A percentile compares a stretch with the other conserved stretches of the same genome.
Evolutionary conservation across 2,888 invertebrate genomes (phyloP).

Genomic region (Diplolepis rosae): DNA sequence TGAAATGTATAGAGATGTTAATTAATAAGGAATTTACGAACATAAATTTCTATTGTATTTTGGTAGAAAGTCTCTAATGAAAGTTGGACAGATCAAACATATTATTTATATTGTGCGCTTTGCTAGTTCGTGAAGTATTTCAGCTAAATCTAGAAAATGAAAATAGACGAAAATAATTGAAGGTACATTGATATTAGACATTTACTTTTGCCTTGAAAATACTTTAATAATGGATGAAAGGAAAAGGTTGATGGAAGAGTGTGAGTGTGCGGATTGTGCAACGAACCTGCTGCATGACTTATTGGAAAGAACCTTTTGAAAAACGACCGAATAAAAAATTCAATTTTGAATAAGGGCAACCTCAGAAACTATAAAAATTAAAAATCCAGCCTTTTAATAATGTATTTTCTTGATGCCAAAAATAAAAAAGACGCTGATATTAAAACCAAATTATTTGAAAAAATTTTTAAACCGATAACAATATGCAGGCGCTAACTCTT

Average conservation of each 20-base stretch:
- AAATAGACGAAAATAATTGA: neutral
- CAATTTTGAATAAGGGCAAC: neutral
- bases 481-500: neutral
- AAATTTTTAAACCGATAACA: neutral
- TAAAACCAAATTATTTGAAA: constrained; percentile 6
- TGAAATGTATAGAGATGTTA: neutral
- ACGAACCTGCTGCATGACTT: constrained; percentile 32
- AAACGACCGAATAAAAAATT: neutral
- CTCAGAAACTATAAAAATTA: constrained; percentile 10
- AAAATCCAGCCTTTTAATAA: constrained; percentile 40
- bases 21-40: neutral
- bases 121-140: constrained; percentile 1
- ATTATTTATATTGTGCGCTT: no score
- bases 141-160: neutral
- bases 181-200: neutral
- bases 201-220: constrained; percentile 2
- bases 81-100: no score
- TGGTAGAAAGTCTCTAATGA: no score
- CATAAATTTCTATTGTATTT: neutral
- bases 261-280: constrained; percentile 28
- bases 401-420: constrained; percentile 26
- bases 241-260: constrained; percentile 24
- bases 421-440: constrained; percentile 41
- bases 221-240: neutral
- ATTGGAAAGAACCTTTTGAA: constrained; percentile 25